These are phyloP conservation scores for Pollenia labialis DNA, from an alignment of 2,888 invertebrate genomes.

Conservation along the genomic window DNA sequence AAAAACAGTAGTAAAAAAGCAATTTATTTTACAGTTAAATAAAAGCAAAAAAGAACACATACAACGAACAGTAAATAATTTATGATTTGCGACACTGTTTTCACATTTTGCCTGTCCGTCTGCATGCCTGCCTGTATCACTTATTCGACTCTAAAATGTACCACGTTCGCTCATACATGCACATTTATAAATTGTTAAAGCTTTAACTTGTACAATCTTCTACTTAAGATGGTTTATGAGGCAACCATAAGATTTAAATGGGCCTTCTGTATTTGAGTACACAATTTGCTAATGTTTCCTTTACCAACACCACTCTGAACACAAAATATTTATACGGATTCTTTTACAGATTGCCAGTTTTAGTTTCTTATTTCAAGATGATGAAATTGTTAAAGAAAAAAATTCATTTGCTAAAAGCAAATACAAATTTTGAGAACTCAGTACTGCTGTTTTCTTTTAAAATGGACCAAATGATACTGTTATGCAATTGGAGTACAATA, in stretches of 20 bases:
- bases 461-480: neutral
- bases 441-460: neutral
- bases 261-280: constrained; percentile 24
- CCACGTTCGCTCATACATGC: neutral
- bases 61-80: constrained; percentile 53
- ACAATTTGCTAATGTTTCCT: constrained; percentile 31
- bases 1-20: constrained; percentile 63
- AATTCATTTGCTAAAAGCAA: constrained; percentile 37
- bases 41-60: constrained; percentile 32
- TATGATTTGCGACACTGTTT: constrained; percentile 59
- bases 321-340: constrained; percentile 12
- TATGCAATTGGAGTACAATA: neutral
- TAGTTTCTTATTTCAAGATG: constrained; percentile 7
- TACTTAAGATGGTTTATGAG: constrained; percentile 34
- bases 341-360: neutral
- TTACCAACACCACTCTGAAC: neutral
- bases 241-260: constrained; percentile 47
- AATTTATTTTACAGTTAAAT: constrained; percentile 67
- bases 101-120: constrained; percentile 45
- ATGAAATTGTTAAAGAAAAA: neutral
- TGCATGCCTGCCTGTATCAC: constrained; percentile 20
- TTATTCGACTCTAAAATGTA: constrained; percentile 26
- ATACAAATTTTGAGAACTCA: neutral
- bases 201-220: constrained; percentile 51
- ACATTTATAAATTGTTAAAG: constrained; percentile 5